A percentile compares a stretch with the other conserved stretches of the same genome.
phyloP scores from a whole-genome alignment of 2,888 invertebrate species.

The Aphelenchoides bicaudatus region DNA sequence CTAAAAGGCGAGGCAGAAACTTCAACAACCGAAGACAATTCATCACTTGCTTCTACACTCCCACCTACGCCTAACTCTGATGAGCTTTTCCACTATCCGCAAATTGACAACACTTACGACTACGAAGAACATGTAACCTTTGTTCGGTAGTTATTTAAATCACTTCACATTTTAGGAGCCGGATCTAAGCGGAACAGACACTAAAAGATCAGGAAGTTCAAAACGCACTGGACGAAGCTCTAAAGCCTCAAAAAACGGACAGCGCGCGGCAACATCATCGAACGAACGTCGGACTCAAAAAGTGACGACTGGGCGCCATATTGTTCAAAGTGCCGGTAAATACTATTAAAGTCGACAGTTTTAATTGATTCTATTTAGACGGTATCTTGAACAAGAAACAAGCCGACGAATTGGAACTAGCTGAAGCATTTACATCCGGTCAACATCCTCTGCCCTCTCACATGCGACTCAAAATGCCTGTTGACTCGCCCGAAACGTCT shows the following conservation, averaged over 20 bases:
- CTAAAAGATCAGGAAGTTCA: no score
- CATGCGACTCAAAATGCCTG: slow-evolving; percentile 7
- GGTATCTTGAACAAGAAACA: no score
- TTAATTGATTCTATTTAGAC: no score
- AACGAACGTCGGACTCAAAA: neutral
- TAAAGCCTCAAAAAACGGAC: no score
- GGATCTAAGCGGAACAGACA: no score
- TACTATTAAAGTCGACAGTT: no score
- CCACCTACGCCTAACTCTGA: slow-evolving; percentile 14
- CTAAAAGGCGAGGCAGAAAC: slow-evolving; percentile 14
- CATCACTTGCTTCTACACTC: slow-evolving; percentile 7
- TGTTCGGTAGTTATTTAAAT: no score
- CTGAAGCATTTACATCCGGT: slow-evolving; percentile 2
- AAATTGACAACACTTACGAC: slow-evolving; percentile 5
- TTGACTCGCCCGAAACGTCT: slow-evolving; percentile 10
- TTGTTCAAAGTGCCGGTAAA: no score
- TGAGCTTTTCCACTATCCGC: slow-evolving; percentile 17
- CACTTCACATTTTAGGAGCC: no score
- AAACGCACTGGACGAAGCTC: no score
- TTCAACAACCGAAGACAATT: neutral
- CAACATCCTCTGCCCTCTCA: slow-evolving; percentile 10
- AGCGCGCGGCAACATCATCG: neutral
- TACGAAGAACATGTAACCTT: slow-evolving; percentile 7
- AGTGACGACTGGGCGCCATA: no score
- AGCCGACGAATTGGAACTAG: neutral